A percentile compares a stretch with the other conserved stretches of the same genome.
These are phyloP conservation scores for Solea senegalensis DNA, from an alignment of 2,113 vertebrate genomes.

Conservation along the genomic window DNA sequence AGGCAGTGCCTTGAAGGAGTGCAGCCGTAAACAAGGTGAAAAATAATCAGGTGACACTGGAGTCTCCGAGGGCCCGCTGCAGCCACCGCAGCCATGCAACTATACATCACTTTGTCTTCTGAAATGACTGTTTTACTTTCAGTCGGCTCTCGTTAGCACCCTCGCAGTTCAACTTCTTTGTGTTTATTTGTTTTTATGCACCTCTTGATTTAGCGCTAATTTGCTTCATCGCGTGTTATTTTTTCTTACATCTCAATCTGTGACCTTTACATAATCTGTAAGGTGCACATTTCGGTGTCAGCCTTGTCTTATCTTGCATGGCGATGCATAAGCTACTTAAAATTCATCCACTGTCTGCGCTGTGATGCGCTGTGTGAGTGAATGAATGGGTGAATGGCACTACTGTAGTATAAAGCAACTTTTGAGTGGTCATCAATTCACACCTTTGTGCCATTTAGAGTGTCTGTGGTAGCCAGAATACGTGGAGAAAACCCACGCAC, in stretches of 20 bases:
- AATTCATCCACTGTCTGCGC: background rate
- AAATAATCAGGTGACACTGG: conserved; percentile 71
- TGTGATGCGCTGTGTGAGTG: too few species aligned
- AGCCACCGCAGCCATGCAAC: conserved; percentile 37
- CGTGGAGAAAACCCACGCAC: too few species aligned
- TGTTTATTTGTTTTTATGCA: conserved; percentile 38
- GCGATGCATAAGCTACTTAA: background rate
- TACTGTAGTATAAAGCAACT: too few species aligned
- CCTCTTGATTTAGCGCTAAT: conserved; percentile 27
- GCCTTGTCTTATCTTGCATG: background rate
- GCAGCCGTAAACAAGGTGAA: conserved; percentile 74
- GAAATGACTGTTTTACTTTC: conserved; percentile 56
- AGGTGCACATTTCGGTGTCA: conserved; percentile 19
- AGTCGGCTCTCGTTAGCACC: conserved; percentile 56
- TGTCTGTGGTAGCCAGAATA: too few species aligned
- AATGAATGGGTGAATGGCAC: too few species aligned
- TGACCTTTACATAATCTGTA: conserved; percentile 31
- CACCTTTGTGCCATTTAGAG: too few species aligned
- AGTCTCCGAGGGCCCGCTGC: conserved; percentile 62
- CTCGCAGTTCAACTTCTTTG: conserved; percentile 22
- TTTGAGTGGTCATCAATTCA: too few species aligned
- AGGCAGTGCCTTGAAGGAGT: conserved; percentile 57
- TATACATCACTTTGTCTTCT: conserved; percentile 54
- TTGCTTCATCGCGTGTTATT: conserved; percentile 28
- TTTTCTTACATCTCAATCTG: conserved; percentile 20